Evolutionary conservation across 2,888 invertebrate genomes (phyloP).

Genomic region (Argynnis bischoffii): DNA sequence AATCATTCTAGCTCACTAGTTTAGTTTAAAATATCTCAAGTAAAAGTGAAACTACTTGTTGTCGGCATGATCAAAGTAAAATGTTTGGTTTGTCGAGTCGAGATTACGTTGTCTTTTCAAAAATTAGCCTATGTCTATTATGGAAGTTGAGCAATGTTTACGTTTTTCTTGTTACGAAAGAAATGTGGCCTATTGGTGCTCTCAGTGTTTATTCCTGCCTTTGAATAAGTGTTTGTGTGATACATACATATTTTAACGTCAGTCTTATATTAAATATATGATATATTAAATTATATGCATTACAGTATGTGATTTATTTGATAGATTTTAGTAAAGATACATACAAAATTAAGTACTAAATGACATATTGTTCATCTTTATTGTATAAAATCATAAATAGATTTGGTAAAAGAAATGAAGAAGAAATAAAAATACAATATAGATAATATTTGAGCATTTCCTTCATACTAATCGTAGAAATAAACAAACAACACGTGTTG

Average conservation of each 20-base stretch:
- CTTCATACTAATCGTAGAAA: not conserved
- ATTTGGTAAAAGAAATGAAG: no score
- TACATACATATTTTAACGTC: slow-evolving; percentile 12
- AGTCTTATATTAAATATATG: not conserved
- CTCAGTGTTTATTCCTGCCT: slow-evolving; percentile 32
- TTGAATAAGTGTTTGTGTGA: slow-evolving; percentile 23
- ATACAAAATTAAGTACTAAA: no score
- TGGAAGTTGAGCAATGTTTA: slow-evolving; percentile 67
- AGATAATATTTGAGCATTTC: no score
- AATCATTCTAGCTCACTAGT: no score
- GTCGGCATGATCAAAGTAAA: slow-evolving; percentile 65
- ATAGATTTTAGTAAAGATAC: no score
- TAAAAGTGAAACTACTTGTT: slow-evolving; percentile 60
- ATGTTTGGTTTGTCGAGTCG: slow-evolving; percentile 58
- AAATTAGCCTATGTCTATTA: slow-evolving; percentile 67
- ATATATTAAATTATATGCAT: no score
- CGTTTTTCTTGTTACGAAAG: slow-evolving; percentile 59
- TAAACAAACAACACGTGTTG: not conserved
- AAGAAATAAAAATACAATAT: no score
- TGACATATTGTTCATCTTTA: no score
- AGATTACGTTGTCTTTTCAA: slow-evolving; percentile 75
- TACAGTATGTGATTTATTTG: no score
- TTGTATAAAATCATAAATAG: no score
- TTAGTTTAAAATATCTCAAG: not conserved
- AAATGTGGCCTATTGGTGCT: slow-evolving; percentile 43